A percentile compares a stretch with the other conserved stretches of the same genome.
Conservation (phyloP, 2,888 invertebrate species). For the Epirrita christyi region DNA sequence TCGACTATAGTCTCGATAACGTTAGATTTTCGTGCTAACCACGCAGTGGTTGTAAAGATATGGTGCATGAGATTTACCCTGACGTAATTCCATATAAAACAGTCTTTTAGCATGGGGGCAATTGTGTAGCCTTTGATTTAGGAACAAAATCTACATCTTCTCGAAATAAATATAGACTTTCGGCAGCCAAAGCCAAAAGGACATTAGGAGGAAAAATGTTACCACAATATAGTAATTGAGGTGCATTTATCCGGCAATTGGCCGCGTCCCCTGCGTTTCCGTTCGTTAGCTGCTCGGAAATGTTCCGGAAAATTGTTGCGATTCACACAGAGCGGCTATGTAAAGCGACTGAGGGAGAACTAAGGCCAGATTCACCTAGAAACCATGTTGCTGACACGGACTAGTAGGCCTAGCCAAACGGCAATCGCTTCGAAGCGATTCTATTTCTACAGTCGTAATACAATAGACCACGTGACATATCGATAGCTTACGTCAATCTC, state of each 20-base stretch:
- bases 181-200: conserved; percentile 53
- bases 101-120: too few species aligned
- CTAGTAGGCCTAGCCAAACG: too few species aligned
- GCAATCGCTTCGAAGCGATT: too few species aligned
- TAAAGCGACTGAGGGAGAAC: conserved; percentile 56
- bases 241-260: conserved; percentile 81
- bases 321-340: conserved; percentile 66
- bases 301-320: conserved; percentile 79
- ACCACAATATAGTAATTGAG: conserved; percentile 78
- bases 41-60: too few species aligned
- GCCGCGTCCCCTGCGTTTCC: conserved; percentile 77
- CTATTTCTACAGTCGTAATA: too few species aligned
- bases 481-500: too few species aligned
- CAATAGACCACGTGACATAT: too few species aligned
- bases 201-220: conserved; percentile 74
- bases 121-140: too few species aligned
- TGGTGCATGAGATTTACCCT: too few species aligned
- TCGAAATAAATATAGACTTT: conserved; percentile 44
- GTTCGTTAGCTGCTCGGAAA: conserved; percentile 79
- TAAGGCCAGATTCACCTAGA: conserved; percentile 40
- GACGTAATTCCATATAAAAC: too few species aligned
- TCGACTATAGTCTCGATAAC: too few species aligned
- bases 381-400: conserved; percentile 3
- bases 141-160: conserved; percentile 16
- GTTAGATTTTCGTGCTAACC: too few species aligned